Conservation (phyloP, 2,888 invertebrate genomes). For the Apamea epomidion region DNA sequence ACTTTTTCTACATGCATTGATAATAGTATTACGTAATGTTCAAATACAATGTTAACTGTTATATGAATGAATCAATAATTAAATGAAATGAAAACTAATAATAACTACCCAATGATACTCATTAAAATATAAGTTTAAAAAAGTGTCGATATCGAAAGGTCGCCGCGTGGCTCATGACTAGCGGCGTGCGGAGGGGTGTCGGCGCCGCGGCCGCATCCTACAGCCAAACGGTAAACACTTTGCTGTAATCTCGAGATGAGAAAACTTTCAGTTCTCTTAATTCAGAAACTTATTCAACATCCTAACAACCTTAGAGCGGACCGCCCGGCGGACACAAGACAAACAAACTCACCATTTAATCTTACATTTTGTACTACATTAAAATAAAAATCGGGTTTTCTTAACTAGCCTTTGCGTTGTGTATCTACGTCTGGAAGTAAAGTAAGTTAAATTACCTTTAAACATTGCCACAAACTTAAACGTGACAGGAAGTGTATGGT, state of each 20-base stretch:
- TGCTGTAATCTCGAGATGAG: constrained; percentile 91
- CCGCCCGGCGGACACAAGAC: constrained; percentile 87
- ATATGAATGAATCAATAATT: too few relatives aligned
- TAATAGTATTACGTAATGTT: too few relatives aligned
- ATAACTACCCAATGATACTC: constrained; percentile 1
- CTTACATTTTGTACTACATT: constrained; percentile 83
- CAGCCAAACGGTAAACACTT: constrained; percentile 91
- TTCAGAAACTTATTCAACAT: constrained; percentile 91
- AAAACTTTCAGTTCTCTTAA: constrained; percentile 91
- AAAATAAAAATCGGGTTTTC: constrained; percentile 71
- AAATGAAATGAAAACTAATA: background rate
- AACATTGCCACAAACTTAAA: background rate
- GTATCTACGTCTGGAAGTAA: constrained; percentile 1
- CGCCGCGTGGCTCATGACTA: constrained; percentile 42
- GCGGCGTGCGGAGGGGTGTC: constrained; percentile 67
- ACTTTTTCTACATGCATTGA: too few relatives aligned
- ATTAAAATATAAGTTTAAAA: constrained; percentile 20
- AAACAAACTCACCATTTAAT: constrained; percentile 89
- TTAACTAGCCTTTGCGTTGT: constrained; percentile 43
- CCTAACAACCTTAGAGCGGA: constrained; percentile 90
- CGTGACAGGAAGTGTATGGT: background rate
- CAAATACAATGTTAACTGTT: too few relatives aligned
- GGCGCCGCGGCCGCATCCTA: constrained; percentile 84
- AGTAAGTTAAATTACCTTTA: constrained; percentile 9
- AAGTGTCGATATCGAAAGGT: constrained; percentile 55